phyloP scores from a whole-genome alignment of 2,888 invertebrate species.

The Dicyrtomina minuta region DNA sequence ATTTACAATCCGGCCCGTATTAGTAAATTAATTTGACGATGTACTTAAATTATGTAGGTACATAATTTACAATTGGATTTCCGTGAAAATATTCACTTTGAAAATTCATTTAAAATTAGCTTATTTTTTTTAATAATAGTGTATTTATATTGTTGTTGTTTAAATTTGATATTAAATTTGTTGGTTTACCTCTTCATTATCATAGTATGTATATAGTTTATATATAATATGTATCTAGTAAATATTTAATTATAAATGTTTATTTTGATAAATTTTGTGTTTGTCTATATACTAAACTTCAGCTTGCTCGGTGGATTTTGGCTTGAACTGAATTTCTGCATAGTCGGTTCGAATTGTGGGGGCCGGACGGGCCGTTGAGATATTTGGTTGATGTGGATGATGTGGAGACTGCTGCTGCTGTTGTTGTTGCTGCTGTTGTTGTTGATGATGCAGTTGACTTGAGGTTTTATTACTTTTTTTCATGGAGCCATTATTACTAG shows the following conservation, averaged over 20 bases:
- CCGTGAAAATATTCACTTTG: no score
- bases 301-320: constrained; percentile 52
- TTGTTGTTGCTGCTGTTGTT: constrained; percentile 37
- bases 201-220: no score
- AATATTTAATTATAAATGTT: neutral
- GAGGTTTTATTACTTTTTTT: constrained; percentile 52
- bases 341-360: constrained; percentile 48
- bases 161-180: no score
- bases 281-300: constrained; percentile 52
- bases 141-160: no score
- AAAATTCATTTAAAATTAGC: no score
- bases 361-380: constrained; percentile 15
- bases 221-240: neutral
- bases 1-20: no score
- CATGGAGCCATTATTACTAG: constrained; percentile 56
- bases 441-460: constrained; percentile 36
- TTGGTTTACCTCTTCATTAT: no score
- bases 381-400: constrained; percentile 32
- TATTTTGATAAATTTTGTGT: neutral
- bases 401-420: constrained; percentile 38
- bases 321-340: constrained; percentile 53
- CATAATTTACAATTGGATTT: no score
- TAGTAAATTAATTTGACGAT: no score
- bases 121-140: no score
- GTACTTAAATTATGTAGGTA: no score